Base-by-base conservation (phyloP, 2,113 vertebrate species). In the Ivindomyrus marchei region DNA sequence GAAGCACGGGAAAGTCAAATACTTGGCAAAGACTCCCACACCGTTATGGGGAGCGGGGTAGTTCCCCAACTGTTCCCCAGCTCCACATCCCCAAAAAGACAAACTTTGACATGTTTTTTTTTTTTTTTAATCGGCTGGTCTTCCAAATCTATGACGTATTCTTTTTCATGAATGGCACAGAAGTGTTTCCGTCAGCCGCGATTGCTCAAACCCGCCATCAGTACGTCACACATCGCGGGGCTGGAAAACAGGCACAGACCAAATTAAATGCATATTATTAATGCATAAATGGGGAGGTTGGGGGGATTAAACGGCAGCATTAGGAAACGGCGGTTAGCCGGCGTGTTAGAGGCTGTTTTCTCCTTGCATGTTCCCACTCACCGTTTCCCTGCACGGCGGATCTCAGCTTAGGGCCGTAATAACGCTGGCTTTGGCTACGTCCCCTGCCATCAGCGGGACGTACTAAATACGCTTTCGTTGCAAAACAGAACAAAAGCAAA, bases 381-480 rank as follows among this genome's bases (percentile, higher is more conserved):
- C 98, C 98, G 93, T 97, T 93, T 90, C 91, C 96, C 95, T 95
- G 95, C 93, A 96, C 94, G 96, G 95, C 93, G 96, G 96, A 94
- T 96, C 96, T 97, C 95, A 96, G 95, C 96, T 95, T 97, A 96
- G 95, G 96, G 96, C 96, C 95, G 95, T 96, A 13, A 95, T 97
- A 96, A 96, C 88, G 97, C 96, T 95, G 96, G 95, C 95, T 93
- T 92, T 92, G 95, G 93, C 95, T 96, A 95, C 96, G 96, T 95
- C 95, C 97, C 97, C 96, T 96, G 94, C 92, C 96, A 94, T 95
- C 97, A 94, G 94, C 95, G 96, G 94, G 96, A 95, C 96, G 96
- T 95, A 97, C 96, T 94, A 97, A 95, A 96, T 96, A 94, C 92
- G 96, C 97, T 98, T 98, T 93, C 94, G 95, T 96, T 95, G 96